phyloP scores from a whole-genome alignment of 2,888 invertebrate species.

The Perizoma affinitatum region DNA sequence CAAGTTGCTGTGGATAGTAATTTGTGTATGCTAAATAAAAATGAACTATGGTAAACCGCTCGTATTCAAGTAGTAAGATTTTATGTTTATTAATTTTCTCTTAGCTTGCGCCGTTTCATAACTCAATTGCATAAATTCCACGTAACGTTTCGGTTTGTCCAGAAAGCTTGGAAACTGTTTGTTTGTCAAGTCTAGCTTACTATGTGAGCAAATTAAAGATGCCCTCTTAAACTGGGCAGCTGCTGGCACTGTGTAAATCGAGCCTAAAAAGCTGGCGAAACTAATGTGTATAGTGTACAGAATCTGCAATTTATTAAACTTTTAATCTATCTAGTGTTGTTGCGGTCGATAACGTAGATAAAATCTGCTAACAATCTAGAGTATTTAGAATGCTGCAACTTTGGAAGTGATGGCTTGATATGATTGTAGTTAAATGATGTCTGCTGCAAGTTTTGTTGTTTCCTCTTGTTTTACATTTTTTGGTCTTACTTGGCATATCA shows the following conservation, averaged over 20 bases:
- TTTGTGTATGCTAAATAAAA: neutral
- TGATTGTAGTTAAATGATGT: slow-evolving; percentile 46
- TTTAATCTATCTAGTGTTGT: slow-evolving; percentile 57
- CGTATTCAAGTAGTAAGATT: no score
- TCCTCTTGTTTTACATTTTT: slow-evolving; percentile 1
- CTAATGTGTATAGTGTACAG: slow-evolving; percentile 58
- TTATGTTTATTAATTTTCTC: no score
- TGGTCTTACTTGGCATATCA: no score
- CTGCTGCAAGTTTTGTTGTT: slow-evolving; percentile 3
- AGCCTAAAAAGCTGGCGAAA: slow-evolving; percentile 56
- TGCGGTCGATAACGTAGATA: slow-evolving; percentile 72
- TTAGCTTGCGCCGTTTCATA: no score
- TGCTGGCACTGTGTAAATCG: neutral
- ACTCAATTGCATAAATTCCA: no score
- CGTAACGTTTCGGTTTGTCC: no score
- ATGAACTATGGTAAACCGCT: no score
- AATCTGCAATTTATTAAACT: slow-evolving; percentile 45
- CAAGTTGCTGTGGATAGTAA: neutral
- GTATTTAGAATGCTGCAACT: slow-evolving; percentile 42
- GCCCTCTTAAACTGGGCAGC: neutral
- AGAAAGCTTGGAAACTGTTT: no score
- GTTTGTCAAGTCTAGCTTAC: no score
- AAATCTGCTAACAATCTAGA: slow-evolving; percentile 50
- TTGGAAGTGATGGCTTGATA: slow-evolving; percentile 37
- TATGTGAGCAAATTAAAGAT: no score